Base-by-base conservation (phyloP, 35 echinoderm and acorn worm species). In the Apostichopus parvimensis region DNA sequence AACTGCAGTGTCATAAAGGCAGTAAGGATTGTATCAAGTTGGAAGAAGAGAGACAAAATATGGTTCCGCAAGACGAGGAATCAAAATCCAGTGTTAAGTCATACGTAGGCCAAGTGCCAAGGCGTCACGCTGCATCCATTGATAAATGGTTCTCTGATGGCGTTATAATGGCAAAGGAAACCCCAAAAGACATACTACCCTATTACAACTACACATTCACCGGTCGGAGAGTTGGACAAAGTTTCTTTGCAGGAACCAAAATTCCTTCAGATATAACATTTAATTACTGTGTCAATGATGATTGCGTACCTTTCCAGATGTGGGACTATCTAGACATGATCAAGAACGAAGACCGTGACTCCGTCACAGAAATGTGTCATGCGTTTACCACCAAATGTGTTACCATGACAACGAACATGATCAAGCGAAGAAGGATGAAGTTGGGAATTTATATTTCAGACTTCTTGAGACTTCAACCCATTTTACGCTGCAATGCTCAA, bases 181-280 rank as follows among this genome's bases (percentile, higher is more conserved):
- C 68, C n/a, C 4, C 20, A 66, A 78, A 52, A 4, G 24, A 57
- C 6, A 25, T 79, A 6, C 28, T 92, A 9, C 53, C 53, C 13
- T 95, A 92, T 57, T 83, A 80, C 73, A 95, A 95, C 20, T 83
- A 90, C 1, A 95, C 94, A 34, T 79, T 95, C 20, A 92, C 94
- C 73, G 90, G 90, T 11, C 54, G 57, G 56, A 58, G 21, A 45
- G 58, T 61, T 8, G 58, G 58, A 12, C 8, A 61, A 61, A 9
- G 7, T 61, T 61, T 61, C 58, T 8, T 5, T 9, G 8, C 58
- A 61, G 20, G 20, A 9, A 45, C 8, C 8, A 17, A 11, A 0
- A 12, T 45, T 8, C 77, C 77, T 9, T 78, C 77, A 45, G 14
- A 60, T 15, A 20, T 20, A 6, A 12, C 9, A 87, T 60, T 87